Percentiles rank a stretch among this genome's conserved stretches.
Evolutionary conservation across 2,113 vertebrate genomes (phyloP).

Genomic region (Xenopus borealis): DNA sequence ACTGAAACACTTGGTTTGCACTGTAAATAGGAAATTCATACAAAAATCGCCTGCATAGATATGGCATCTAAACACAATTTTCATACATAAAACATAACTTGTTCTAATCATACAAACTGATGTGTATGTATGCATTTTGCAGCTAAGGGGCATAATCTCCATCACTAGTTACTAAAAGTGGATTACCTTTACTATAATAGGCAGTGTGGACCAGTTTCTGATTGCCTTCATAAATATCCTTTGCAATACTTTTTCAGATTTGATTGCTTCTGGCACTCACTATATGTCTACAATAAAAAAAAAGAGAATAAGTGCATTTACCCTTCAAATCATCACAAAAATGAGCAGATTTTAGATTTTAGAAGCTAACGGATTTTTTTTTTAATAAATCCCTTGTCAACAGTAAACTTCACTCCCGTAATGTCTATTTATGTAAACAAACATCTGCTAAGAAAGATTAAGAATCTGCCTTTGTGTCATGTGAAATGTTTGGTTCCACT

Average conservation of each 20-base stretch:
- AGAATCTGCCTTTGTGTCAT: too few species aligned
- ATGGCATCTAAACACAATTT: constrained; percentile 21
- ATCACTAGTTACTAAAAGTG: constrained; percentile 28
- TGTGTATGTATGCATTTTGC: constrained; percentile 12
- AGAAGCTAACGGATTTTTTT: neutral
- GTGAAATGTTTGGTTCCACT: too few species aligned
- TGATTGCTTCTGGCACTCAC: constrained; percentile 3
- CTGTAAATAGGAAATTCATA: constrained; percentile 21
- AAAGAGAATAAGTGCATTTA: constrained; percentile 1
- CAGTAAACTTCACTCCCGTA: too few species aligned
- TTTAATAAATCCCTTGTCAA: neutral
- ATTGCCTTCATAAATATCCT: constrained; percentile 24
- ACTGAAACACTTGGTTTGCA: constrained; percentile 13
- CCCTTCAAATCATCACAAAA: neutral
- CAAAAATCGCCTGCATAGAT: constrained; percentile 24
- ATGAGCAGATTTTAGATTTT: neutral
- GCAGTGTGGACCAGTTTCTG: constrained; percentile 10
- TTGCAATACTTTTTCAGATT: neutral
- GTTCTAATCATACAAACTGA: constrained; percentile 21
- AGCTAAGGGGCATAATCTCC: constrained; percentile 13
- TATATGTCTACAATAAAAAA: neutral
- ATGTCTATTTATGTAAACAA: too few species aligned
- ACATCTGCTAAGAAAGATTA: too few species aligned
- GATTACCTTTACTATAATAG: constrained; percentile 22
- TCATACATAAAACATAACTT: constrained; percentile 28